These are phyloP conservation scores for Origma solitaria DNA, from an alignment of 2,113 vertebrate species.

Conservation along the genomic window DNA sequence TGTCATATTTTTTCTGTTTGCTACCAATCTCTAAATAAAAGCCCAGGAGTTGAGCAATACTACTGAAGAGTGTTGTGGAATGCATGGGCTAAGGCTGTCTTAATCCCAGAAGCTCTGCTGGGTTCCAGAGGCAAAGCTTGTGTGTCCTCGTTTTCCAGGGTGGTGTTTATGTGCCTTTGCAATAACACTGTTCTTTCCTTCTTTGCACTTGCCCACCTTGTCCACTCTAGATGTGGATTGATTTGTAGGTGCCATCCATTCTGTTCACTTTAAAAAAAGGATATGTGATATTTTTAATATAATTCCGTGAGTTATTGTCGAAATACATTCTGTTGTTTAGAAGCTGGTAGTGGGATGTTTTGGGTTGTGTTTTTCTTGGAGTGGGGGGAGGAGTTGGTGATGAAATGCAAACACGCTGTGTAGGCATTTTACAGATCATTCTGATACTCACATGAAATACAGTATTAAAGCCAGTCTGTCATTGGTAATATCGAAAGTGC, in stretches of 20 bases:
- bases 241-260: background rate
- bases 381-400: too few relatives aligned
- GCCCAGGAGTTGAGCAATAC: background rate
- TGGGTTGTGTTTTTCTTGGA: background rate
- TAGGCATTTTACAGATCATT: background rate
- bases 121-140: background rate
- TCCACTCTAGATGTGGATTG: background rate
- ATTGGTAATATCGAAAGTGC: background rate
- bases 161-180: background rate
- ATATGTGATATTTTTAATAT: background rate
- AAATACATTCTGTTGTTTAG: background rate
- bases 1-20: background rate
- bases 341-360: background rate
- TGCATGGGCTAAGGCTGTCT: background rate
- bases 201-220: background rate
- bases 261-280: background rate
- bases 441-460: background rate
- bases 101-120: background rate
- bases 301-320: background rate
- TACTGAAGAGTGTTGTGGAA: background rate
- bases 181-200: background rate
- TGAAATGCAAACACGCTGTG: background rate
- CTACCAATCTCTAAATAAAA: background rate
- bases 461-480: background rate
- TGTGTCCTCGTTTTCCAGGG: background rate